Evolutionary conservation across 2,113 vertebrate genomes (phyloP), one percentile per base, ranked within the genome.

Genomic region (Cynocephalus volans): DNA sequence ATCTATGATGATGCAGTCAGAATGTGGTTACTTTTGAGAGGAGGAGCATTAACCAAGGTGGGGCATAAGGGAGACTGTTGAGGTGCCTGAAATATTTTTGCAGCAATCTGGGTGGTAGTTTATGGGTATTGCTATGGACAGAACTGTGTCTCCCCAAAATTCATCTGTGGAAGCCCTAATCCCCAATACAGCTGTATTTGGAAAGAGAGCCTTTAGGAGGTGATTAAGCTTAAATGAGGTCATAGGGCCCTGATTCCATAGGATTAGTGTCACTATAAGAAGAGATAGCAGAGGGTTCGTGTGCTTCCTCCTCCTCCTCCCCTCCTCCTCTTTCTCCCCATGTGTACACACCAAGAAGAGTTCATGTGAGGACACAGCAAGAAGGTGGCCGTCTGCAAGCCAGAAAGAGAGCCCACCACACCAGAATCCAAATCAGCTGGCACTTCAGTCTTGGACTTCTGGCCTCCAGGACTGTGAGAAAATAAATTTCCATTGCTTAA

Each of bases 331-430:
- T 7, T 23, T 8, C 45, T 15, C 18, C 14, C 6, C 28, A 0
- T 7, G 24, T 8, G 10, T 15, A 4, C 0, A 0, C 4, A 28
- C 41, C 31, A 9, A 33, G 41, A 36, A 11, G 60, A 79, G 28
- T 21, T n/a, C 72, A 11, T 0, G 17, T 23, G 54, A 77, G 15
- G 12, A 11, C 52, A 31, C 11, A 62, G 50, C 0, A 12, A 77
- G 24, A 45, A 54, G 4, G 33, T 18, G 4, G 7, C 3, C 8
- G 1, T 5, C 60, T 13, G n/a, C 11, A 15, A 52, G 65, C 7
- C 31, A 14, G 24, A 50, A 79, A 26, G 56, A 15, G 4, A 17
- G 14, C 24, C 48, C 1, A 36, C 48, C 1, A 36, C 62, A 67
- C 24, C 50, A 50, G 50, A 48, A 36, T 19, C 41, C 11, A 6